Evolutionary conservation across 2,888 invertebrate genomes (phyloP).

Genomic region (Rhimphoctona megacephalus): DNA sequence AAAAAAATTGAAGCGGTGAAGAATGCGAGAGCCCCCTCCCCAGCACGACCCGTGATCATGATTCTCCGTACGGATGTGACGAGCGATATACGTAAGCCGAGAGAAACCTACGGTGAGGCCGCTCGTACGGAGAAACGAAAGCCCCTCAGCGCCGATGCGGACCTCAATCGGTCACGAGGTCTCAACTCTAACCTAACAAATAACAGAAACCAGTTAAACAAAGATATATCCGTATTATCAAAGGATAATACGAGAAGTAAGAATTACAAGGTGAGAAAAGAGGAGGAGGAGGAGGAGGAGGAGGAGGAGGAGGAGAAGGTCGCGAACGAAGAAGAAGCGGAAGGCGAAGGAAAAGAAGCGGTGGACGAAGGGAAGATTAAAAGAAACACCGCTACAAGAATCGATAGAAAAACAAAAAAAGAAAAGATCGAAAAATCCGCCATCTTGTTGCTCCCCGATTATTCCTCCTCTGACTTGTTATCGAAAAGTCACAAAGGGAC

Average conservation of each 20-base stretch:
- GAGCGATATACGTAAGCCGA: constrained; percentile 80
- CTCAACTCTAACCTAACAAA: not conserved
- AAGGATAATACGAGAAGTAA: constrained; percentile 4
- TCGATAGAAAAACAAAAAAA: not conserved
- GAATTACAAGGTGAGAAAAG: constrained; percentile 7
- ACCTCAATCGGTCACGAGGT: constrained; percentile 10
- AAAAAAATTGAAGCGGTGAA: constrained; percentile 64
- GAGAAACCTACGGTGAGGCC: constrained; percentile 71
- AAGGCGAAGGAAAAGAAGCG: constrained; percentile 53
- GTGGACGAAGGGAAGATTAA: constrained; percentile 44
- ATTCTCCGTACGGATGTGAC: constrained; percentile 81
- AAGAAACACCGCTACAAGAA: constrained; percentile 9
- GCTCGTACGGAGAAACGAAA: constrained; percentile 53
- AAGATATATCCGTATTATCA: not conserved
- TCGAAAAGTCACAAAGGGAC: not conserved
- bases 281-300: not conserved
- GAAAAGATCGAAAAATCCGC: not conserved
- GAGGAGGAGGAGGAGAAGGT: not conserved
- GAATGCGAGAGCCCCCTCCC: constrained; percentile 80
- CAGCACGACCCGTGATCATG: constrained; percentile 82
- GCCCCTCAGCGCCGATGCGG: constrained; percentile 38
- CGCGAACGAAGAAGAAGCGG: constrained; percentile 16
- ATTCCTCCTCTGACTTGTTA: not conserved
- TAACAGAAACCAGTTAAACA: not conserved
- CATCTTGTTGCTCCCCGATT: not conserved